These are phyloP conservation scores for Mimas tiliae DNA, from an alignment of 2,888 invertebrate genomes.

Conservation along the genomic window DNA sequence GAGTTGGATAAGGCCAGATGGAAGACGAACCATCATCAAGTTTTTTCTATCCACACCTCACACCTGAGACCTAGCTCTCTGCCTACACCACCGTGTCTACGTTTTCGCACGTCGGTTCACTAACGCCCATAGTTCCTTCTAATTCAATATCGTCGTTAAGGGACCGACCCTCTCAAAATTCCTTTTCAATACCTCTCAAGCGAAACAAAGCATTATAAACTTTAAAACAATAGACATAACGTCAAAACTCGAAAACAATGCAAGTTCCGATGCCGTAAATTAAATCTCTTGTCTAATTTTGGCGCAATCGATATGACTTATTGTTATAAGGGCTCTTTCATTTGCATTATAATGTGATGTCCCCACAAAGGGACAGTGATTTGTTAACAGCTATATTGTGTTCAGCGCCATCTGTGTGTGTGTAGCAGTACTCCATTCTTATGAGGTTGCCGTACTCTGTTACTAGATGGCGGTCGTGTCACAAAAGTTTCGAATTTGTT, in stretches of 20 bases:
- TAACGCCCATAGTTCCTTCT: slow-evolving; percentile 30
- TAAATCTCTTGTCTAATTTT: slow-evolving; percentile 44
- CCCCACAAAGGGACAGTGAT: slow-evolving; percentile 18
- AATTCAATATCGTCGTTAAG: slow-evolving; percentile 44
- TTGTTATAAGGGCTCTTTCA: slow-evolving; percentile 20
- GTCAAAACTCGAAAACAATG: slow-evolving; percentile 8
- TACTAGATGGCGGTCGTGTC: slow-evolving; percentile 1
- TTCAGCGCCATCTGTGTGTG: slow-evolving; percentile 15
- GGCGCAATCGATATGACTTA: slow-evolving; percentile 23
- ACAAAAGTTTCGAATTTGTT: background rate
- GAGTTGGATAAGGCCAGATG: too few relatives aligned
- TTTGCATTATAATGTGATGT: slow-evolving; percentile 21
- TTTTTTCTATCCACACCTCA: too few relatives aligned
- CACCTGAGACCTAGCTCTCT: slow-evolving; percentile 28
- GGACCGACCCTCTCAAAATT: background rate
- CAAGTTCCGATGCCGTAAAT: slow-evolving; percentile 35
- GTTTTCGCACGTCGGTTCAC: slow-evolving; percentile 5
- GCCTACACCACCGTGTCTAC: slow-evolving; percentile 19
- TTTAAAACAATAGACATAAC: background rate
- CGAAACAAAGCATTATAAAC: background rate
- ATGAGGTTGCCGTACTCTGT: background rate
- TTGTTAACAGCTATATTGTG: slow-evolving; percentile 17
- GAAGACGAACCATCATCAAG: too few relatives aligned
- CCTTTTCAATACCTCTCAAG: background rate
- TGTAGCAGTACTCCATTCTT: background rate